Evolutionary conservation across 2,797 vertebrate species (phyloP), one percentile per base, ranked within the genome.

Genomic region (Bufotes viridis): DNA sequence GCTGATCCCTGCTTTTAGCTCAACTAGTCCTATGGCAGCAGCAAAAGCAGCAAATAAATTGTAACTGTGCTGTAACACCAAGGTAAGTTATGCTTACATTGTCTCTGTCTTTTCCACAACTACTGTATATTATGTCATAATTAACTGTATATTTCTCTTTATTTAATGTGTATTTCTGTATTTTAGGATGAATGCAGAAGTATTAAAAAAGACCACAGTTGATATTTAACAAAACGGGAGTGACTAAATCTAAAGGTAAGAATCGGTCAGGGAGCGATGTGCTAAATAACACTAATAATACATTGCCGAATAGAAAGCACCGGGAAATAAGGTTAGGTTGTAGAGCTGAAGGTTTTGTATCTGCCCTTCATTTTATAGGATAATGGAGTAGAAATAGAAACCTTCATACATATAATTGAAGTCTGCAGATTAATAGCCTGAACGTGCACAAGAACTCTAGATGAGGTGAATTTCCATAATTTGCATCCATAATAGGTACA

Each of bases 161-260:
- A 53, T 53, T 20, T 24, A 8, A 53, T n/a, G 5, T 78, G 1
- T 15, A 22, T 26, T 67, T 67, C 11, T 82, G 7, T 67, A 49
- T 82, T 69, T 49, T 82, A 67, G 80, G 63, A 51, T 82, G 61
- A 69, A 69, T 53, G 63, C 60, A 34, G 61, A 8, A 65, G 49
- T 53, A 82, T 67, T 29, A 67, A 51, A 53, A 81, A 82, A 51
- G n/a, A 67, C 14, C 34, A 17, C 4, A 65, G 80, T 2, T 67
- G 80, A 82, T 15, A 55, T 8, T 55, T 13, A 15, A 53, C 13
- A 55, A 78, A 53, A 78, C 51, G 2, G 51, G 13, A 55, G 51
- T 53, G 51, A 78, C 12, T 24, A 55, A 22, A 51, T 22, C 13
- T 78, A 78, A 55, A 78, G 51, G 75, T 78, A n/a, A 78, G 75